phyloP scores from a whole-genome alignment of 2,113 vertebrate species.

The Ageneiosus marmoratus region DNA sequence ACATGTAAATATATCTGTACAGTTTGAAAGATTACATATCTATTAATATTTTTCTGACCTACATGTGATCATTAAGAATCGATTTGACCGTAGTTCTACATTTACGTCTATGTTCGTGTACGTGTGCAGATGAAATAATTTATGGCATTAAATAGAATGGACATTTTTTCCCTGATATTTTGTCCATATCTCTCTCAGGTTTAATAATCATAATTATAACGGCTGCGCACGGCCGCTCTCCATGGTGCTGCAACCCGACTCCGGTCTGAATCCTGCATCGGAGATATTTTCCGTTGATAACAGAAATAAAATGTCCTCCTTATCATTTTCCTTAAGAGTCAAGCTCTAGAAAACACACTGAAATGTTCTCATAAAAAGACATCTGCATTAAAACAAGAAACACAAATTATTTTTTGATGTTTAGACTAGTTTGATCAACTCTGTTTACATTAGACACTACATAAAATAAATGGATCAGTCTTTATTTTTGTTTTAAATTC shows the following conservation, averaged over 20 bases:
- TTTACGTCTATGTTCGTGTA: not conserved
- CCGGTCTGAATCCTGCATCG: not conserved
- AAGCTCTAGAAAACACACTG: not conserved
- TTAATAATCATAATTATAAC: slow-evolving; percentile 37
- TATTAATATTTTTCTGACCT: too few relatives aligned
- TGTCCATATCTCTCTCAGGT: not conserved
- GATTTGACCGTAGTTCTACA: not conserved
- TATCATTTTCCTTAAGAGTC: too few relatives aligned
- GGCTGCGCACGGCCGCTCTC: slow-evolving; percentile 60
- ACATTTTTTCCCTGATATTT: not conserved
- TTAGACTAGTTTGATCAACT: not conserved
- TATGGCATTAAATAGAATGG: not conserved
- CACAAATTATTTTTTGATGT: not conserved
- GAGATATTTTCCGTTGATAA: not conserved
- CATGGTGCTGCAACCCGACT: slow-evolving; percentile 66
- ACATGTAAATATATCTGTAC: not conserved
- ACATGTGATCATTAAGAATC: not conserved
- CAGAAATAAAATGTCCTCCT: too few relatives aligned
- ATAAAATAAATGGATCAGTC: not conserved
- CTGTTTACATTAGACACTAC: not conserved
- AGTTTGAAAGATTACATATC: not conserved
- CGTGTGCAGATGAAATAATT: not conserved
- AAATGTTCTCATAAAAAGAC: not conserved
- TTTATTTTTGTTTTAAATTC: not conserved
- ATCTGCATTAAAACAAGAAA: not conserved